These are phyloP conservation scores for Oxyruncus cristatus DNA, from an alignment of 2,113 vertebrate genomes.

Conservation along the genomic window DNA sequence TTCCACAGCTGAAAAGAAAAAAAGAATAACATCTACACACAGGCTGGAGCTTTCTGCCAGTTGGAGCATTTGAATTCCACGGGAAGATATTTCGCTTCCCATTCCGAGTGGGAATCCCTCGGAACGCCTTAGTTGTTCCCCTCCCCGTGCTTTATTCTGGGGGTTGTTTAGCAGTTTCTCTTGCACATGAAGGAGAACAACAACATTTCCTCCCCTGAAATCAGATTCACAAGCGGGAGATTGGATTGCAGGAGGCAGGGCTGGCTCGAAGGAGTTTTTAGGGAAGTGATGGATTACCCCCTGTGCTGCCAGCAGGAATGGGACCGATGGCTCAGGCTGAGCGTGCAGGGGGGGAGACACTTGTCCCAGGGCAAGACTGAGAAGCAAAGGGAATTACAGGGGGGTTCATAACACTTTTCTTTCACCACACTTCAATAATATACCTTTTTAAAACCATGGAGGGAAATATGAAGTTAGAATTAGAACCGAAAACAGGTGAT, in stretches of 20 bases:
- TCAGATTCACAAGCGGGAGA: neutral
- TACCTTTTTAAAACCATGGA: neutral
- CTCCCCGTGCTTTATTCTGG: neutral
- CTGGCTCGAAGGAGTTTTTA: neutral
- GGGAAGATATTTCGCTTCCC: neutral
- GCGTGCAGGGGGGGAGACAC: neutral
- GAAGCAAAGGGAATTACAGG: neutral
- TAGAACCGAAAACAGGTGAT: neutral
- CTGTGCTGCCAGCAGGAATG: neutral
- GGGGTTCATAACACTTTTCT: neutral
- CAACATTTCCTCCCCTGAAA: neutral
- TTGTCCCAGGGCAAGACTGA: neutral
- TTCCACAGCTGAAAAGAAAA: neutral
- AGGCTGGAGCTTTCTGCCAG: neutral
- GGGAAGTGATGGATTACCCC: neutral
- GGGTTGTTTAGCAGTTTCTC: neutral
- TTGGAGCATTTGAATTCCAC: neutral
- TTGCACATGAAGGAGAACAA: neutral
- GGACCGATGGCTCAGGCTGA: neutral
- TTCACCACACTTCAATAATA: neutral
- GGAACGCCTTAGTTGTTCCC: fast-evolving
- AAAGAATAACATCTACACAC: neutral
- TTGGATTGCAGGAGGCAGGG: neutral
- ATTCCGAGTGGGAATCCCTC: neutral
- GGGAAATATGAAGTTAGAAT: neutral